These are phyloP conservation scores for Cotesia chilonis DNA, from an alignment of 1,140 invertebrate genomes.

Conservation along the genomic window DNA sequence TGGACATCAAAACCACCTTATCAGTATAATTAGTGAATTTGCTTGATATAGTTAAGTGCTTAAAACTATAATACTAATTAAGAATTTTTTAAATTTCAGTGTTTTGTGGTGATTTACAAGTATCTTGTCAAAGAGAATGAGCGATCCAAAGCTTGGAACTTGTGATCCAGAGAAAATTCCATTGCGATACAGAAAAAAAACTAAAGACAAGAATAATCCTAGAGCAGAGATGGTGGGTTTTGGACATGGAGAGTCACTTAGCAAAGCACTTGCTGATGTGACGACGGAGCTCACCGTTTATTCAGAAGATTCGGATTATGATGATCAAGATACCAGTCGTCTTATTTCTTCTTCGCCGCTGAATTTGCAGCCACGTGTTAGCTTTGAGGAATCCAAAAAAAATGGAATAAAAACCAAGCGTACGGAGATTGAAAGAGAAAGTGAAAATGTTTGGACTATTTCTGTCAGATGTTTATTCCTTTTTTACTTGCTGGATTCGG, in stretches of 20 bases:
- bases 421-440: constrained; percentile 37
- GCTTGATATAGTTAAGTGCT: too few relatives aligned
- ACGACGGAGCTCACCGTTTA: constrained; percentile 57
- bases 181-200: constrained; percentile 51
- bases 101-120: constrained; percentile 44
- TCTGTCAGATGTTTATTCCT: constrained; percentile 88
- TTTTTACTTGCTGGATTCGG: constrained; percentile 91
- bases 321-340: constrained; percentile 44
- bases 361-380: constrained; percentile 13
- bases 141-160: constrained; percentile 50
- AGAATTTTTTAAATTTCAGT: constrained; percentile 43
- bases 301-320: constrained; percentile 53
- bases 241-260: constrained; percentile 54
- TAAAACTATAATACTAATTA: too few relatives aligned
- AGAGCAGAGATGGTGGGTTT: constrained; percentile 59
- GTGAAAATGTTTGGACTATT: constrained; percentile 71
- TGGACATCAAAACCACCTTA: too few relatives aligned
- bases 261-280: constrained; percentile 51
- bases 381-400: constrained; percentile 39
- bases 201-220: constrained; percentile 25
- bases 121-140: constrained; percentile 48
- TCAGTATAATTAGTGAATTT: too few relatives aligned
- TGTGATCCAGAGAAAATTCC: constrained; percentile 36
- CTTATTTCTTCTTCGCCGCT: constrained; percentile 48
- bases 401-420: constrained; percentile 41